These are phyloP conservation scores for Calameuta pallipes DNA, from an alignment of 2,888 invertebrate species.

Conservation along the genomic window DNA sequence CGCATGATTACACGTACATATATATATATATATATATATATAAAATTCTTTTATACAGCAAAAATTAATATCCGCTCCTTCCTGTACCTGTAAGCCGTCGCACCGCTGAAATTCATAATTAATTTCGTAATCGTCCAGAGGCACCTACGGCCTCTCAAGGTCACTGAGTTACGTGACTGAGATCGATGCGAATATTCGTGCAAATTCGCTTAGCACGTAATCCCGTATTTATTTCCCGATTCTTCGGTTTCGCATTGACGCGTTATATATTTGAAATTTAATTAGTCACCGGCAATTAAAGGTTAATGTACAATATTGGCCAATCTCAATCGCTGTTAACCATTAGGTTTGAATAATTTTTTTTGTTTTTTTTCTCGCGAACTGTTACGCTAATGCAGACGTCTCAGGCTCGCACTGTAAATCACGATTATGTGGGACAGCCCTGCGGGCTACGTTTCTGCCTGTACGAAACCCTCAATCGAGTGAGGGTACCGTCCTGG, in stretches of 20 bases:
- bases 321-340: neutral
- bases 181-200: neutral
- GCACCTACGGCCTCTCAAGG: neutral
- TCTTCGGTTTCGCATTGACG: neutral
- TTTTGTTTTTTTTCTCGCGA: neutral
- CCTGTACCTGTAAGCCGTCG: neutral
- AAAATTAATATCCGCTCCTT: neutral
- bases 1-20: slow-evolving; percentile 8
- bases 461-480: slow-evolving; percentile 7
- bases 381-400: slow-evolving; percentile 35
- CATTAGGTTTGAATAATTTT: neutral
- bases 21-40: neutral
- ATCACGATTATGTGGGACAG: slow-evolving; percentile 46
- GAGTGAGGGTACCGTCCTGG: slow-evolving; percentile 13
- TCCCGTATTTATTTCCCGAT: neutral
- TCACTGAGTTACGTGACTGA: neutral
- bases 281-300: neutral
- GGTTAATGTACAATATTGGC: neutral
- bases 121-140: neutral
- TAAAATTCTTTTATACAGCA: neutral
- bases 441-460: slow-evolving; percentile 1
- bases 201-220: neutral
- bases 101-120: neutral
- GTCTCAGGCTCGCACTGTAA: slow-evolving; percentile 41
- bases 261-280: neutral